Percentiles rank a stretch among this genome's conserved stretches.
Conservation (phyloP, 2,797 vertebrate species). For the Danio choprae region DNA sequence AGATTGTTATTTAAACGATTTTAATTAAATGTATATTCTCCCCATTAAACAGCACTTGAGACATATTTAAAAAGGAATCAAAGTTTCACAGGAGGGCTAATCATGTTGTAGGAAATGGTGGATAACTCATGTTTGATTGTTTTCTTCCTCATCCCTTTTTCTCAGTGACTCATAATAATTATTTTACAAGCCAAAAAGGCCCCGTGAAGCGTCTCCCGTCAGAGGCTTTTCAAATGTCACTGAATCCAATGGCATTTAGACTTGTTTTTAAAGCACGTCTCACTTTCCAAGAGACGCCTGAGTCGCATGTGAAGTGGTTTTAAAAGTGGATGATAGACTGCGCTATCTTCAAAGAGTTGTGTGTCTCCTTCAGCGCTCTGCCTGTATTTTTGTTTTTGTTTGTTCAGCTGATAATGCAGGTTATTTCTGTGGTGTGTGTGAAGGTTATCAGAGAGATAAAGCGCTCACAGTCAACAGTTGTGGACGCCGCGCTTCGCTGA, state of each 20-base stretch:
- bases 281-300: not conserved
- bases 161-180: not conserved
- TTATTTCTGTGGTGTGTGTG: not conserved
- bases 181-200: not conserved
- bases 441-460: conserved; percentile 27
- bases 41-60: too few species aligned
- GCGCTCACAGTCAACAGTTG: not conserved
- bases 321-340: not conserved
- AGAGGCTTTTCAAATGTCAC: not conserved
- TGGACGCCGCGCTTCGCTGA: conserved; percentile 1
- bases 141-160: too few species aligned
- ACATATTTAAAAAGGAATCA: too few species aligned
- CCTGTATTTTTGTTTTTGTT: conserved; percentile 14
- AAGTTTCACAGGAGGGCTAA: too few species aligned
- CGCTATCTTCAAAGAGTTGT: not conserved
- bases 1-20: too few species aligned
- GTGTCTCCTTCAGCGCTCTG: not conserved
- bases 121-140: too few species aligned
- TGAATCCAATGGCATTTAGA: not conserved
- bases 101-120: too few species aligned
- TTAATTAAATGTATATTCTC: too few species aligned
- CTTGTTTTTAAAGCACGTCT: not conserved
- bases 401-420: not conserved
- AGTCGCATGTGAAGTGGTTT: not conserved
- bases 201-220: not conserved